Evolutionary conservation across 2,797 vertebrate species (phyloP), one percentile per base, ranked within the genome.

Genomic region (Peromyscus melanophrys): DNA sequence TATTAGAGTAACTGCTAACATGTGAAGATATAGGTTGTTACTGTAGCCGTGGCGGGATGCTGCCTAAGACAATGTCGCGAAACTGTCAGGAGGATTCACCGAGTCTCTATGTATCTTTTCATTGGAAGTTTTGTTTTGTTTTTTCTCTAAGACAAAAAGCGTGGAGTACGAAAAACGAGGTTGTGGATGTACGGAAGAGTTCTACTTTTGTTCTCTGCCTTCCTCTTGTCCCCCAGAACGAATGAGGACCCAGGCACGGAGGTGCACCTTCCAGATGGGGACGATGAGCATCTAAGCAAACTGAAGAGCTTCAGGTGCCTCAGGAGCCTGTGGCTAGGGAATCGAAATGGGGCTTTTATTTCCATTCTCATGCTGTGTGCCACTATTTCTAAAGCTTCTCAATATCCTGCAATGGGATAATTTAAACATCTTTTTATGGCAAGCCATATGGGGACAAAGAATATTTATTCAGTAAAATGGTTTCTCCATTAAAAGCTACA

Each of bases 341-440:
- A 37, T 77, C 69, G 91, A 94, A 96, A 94, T 34, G 87, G 57
- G 43, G 31, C 43, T 88, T 92, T 65, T 91, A 69, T 85, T 97
- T 94, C 85, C 83, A 80, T 97, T 97, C 77, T 88, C 90, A 95
- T 83, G 61, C 10, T 83, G 71, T 65, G 67, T 34, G 4, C 40
- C 57, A 82, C 85, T 94, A 69, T 88, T 94, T 97, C 77, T 90
- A 96, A 96, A 86, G 92, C 71, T 29, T 96, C 67, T 92, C 43
- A 67, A 82, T 78, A 94, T 89, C 52, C n/a, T 96, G 40, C 46
- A 55, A 49, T 91, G 76, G 55, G 73, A 96, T 96, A 92, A 94
- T 81, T 92, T 59, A 82, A 91, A 96, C 88, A 94, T 96, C 75
- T 93, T 96, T 97, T 95, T 97, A 96, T 92, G 77, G 46, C 59